Conservation (phyloP, 2,888 invertebrate genomes). For the Drosophila sordidula region DNA sequence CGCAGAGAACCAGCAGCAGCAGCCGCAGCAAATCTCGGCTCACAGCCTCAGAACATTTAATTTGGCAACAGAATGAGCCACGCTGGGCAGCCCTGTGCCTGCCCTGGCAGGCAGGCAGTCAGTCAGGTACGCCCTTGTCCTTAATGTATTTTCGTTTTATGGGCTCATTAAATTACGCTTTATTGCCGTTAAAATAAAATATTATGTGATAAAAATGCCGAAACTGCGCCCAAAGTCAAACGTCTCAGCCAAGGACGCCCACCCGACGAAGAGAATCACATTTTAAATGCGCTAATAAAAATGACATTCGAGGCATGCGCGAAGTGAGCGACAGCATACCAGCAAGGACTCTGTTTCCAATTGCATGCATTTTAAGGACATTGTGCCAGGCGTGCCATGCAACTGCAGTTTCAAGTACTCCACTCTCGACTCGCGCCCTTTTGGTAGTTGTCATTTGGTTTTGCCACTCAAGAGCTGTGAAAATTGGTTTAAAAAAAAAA, state of each 20-base stretch:
- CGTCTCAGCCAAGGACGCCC: constrained; percentile 8
- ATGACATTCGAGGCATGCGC: constrained; percentile 20
- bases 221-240: constrained; percentile 37
- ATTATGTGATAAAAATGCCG: constrained; percentile 81
- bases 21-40: constrained; percentile 36
- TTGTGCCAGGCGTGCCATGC: constrained; percentile 15
- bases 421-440: constrained; percentile 3
- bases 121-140: constrained; percentile 45
- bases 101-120: neutral
- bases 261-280: constrained; percentile 41
- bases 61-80: constrained; percentile 70
- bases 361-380: constrained; percentile 19
- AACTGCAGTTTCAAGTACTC: constrained; percentile 18
- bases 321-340: neutral
- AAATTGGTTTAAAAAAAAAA: constrained; percentile 3
- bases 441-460: constrained; percentile 9
- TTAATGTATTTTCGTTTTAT: constrained; percentile 81
- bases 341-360: constrained; percentile 9
- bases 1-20: neutral
- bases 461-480: constrained; percentile 6
- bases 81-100: constrained; percentile 16
- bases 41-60: constrained; percentile 64
- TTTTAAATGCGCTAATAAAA: constrained; percentile 68
- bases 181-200: constrained; percentile 82
- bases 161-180: constrained; percentile 82